A percentile compares a stretch with the other conserved stretches of the same genome.
Conservation (phyloP, 2,888 invertebrate genomes). For the Synergus japonicus region DNA sequence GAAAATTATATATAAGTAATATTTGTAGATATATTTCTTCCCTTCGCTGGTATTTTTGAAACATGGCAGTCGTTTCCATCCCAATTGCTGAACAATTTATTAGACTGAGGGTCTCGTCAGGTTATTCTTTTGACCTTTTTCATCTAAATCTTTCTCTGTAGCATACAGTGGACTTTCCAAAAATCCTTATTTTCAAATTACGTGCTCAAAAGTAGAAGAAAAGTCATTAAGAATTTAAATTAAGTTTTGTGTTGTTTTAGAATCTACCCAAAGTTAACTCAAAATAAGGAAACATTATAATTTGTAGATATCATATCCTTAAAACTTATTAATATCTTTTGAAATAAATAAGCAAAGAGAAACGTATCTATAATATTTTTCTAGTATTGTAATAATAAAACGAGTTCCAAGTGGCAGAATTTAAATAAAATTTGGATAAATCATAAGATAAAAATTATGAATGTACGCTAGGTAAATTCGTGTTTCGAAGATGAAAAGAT, state of each 20-base stretch:
- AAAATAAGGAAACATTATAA: not conserved
- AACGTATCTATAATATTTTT: too few relatives aligned
- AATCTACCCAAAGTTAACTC: not conserved
- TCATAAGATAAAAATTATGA: not conserved
- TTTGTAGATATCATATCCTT: not conserved
- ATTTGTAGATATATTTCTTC: conserved; percentile 11
- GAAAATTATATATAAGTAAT: conserved; percentile 13
- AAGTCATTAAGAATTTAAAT: too few relatives aligned
- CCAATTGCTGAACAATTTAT: conserved; percentile 27
- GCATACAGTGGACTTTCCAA: not conserved
- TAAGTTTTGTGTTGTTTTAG: not conserved
- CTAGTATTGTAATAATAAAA: not conserved
- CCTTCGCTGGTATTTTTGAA: not conserved
- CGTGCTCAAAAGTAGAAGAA: not conserved
- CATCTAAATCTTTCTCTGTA: not conserved
- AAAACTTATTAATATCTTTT: too few relatives aligned
- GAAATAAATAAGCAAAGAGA: too few relatives aligned
- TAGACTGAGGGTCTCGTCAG: not conserved
- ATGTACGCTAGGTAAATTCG: not conserved
- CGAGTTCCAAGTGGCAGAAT: too few relatives aligned
- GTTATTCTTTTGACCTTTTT: conserved; percentile 2
- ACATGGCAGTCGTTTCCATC: conserved; percentile 5
- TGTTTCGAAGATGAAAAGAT: not conserved
- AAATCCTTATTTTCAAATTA: not conserved
- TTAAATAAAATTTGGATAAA: not conserved